These are phyloP conservation scores for Umimayanthus kanabou DNA, from an alignment of 92 coral and sea anemone species.

Conservation along the genomic window DNA sequence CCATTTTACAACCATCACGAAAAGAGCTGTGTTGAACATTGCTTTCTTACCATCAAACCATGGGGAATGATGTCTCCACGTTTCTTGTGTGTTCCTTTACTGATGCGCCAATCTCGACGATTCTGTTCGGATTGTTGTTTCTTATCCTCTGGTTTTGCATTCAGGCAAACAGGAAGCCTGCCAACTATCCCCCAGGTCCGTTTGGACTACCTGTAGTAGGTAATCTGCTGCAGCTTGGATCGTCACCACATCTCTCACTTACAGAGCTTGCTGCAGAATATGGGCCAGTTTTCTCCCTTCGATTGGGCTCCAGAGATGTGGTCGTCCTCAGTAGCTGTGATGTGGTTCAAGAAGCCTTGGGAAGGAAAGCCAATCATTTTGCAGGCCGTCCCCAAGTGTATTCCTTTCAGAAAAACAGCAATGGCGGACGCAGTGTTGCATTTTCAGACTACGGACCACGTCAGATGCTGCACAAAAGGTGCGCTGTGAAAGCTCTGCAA, in stretches of 20 bases:
- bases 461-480: slow-evolving; percentile 54
- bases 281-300: slow-evolving; percentile 70
- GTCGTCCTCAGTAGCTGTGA: slow-evolving; percentile 62
- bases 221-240: slow-evolving; percentile 71
- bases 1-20: neutral
- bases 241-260: slow-evolving; percentile 62
- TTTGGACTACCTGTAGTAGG: slow-evolving; percentile 72
- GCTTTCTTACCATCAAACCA: neutral
- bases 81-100: slow-evolving; percentile 1
- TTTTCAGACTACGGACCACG: slow-evolving; percentile 68
- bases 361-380: slow-evolving; percentile 53
- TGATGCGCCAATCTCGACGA: slow-evolving; percentile 10
- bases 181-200: slow-evolving; percentile 75
- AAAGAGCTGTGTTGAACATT: neutral
- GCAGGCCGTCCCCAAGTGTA: slow-evolving; percentile 67
- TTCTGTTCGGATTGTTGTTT: slow-evolving; percentile 17
- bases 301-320: slow-evolving; percentile 65
- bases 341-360: slow-evolving; percentile 66
- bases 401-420: slow-evolving; percentile 46
- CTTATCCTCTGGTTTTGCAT: slow-evolving; percentile 13
- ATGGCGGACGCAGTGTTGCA: slow-evolving; percentile 59
- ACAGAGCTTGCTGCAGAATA: slow-evolving; percentile 62
- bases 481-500: slow-evolving; percentile 58
- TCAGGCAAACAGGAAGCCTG: slow-evolving; percentile 23
- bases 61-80: neutral